Evolutionary conservation across 2,888 invertebrate genomes (phyloP).

Genomic region (Frankliniella intonsa): DNA sequence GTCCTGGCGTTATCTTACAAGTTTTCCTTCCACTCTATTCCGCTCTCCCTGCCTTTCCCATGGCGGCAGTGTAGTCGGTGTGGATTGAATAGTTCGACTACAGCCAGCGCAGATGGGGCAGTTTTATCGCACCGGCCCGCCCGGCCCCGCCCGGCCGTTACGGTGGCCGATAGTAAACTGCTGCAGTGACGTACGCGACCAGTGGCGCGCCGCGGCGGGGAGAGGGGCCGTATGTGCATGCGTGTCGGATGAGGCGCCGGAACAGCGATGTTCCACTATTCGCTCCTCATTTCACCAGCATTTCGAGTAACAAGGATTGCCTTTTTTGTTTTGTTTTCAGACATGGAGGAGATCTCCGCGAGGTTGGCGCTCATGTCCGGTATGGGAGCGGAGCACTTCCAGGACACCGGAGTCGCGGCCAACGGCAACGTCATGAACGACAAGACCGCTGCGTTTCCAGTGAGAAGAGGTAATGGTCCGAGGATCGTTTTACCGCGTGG

Average conservation of each 20-base stretch:
- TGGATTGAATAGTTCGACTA: background rate
- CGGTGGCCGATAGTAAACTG: too few species aligned
- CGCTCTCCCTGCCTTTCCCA: background rate
- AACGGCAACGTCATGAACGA: background rate
- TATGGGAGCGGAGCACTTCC: background rate
- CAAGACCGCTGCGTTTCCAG: background rate
- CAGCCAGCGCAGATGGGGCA: background rate
- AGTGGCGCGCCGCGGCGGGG: background rate
- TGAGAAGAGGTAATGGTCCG: background rate
- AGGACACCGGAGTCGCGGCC: background rate
- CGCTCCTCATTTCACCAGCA: background rate
- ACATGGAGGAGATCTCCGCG: conserved; percentile 66
- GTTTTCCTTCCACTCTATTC: background rate
- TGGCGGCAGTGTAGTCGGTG: too few species aligned
- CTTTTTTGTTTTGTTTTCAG: conserved; percentile 49
- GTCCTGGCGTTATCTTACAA: background rate
- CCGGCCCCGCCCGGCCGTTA: too few species aligned
- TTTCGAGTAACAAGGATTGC: background rate
- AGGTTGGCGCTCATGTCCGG: conserved; percentile 59
- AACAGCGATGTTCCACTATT: background rate
- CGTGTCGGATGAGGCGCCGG: background rate
- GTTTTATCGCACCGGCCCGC: too few species aligned
- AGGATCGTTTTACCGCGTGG: background rate
- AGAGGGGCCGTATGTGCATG: background rate
- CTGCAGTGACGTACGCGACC: background rate